Percentiles rank a stretch among this genome's conserved stretches.
These are phyloP conservation scores for Chlorocebus sabaeus DNA, from an alignment of 2,113 vertebrate genomes.

Conservation along the genomic window DNA sequence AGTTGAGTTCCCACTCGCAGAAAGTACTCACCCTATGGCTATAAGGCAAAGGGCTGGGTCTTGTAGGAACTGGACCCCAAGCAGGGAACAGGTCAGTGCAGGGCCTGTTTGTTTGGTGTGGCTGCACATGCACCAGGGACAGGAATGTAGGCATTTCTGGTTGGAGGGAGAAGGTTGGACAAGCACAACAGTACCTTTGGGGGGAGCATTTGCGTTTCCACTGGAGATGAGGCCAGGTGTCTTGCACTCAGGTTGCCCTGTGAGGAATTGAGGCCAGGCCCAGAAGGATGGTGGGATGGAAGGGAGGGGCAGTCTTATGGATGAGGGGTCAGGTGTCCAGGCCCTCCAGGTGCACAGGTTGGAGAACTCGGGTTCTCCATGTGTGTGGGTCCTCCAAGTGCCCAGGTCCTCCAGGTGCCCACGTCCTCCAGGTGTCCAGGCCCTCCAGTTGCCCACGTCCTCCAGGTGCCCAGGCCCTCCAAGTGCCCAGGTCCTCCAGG, in stretches of 20 bases:
- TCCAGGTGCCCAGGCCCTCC: too few relatives aligned
- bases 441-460: too few relatives aligned
- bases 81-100: background rate
- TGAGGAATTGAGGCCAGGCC: background rate
- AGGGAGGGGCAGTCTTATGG: background rate
- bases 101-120: background rate
- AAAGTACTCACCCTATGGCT: background rate
- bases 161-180: background rate
- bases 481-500: too few relatives aligned
- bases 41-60: background rate
- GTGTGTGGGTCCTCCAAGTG: too few relatives aligned
- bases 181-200: background rate
- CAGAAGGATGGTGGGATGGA: background rate
- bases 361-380: too few relatives aligned
- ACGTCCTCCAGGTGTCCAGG: too few relatives aligned
- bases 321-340: background rate
- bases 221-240: background rate
- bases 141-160: background rate
- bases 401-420: too few relatives aligned
- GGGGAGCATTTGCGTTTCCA: too few relatives aligned
- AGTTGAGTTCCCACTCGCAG: background rate
- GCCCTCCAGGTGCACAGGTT: background rate
- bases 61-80: background rate
- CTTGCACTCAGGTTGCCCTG: background rate
- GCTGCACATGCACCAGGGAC: fast-evolving